Percentiles rank a stretch among this genome's conserved stretches.
Conservation (phyloP, 2,888 invertebrate genomes). For the Sinohyriopsis cumingii region DNA sequence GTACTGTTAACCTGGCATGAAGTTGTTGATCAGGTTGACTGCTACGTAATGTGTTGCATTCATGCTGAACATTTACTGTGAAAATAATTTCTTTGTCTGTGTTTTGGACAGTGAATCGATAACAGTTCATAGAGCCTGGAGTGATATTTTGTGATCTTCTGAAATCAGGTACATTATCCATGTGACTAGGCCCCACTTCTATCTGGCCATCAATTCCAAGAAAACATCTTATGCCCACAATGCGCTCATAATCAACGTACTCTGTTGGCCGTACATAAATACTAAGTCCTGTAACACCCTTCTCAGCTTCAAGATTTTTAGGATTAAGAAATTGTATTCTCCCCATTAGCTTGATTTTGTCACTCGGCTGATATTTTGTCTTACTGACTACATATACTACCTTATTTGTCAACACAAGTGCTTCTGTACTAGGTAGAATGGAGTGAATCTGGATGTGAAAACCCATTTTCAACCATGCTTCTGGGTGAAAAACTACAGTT, state of each 20-base stretch:
- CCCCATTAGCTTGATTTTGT: slow-evolving; percentile 47
- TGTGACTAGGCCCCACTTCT: slow-evolving; percentile 45
- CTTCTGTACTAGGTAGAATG: slow-evolving; percentile 60
- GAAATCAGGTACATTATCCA: slow-evolving; percentile 38
- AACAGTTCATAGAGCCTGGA: slow-evolving; percentile 56
- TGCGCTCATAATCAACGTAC: slow-evolving; percentile 56
- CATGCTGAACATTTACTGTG: slow-evolving; percentile 51
- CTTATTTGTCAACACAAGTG: slow-evolving; percentile 50
- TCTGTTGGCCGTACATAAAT: slow-evolving; percentile 56
- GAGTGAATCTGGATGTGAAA: slow-evolving; percentile 59
- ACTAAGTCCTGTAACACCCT: slow-evolving; percentile 52
- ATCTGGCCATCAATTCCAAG: slow-evolving; percentile 58
- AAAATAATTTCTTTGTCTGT: slow-evolving; percentile 47
- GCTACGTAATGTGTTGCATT: slow-evolving; percentile 59
- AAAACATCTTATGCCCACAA: slow-evolving; percentile 59
- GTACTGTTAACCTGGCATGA: slow-evolving; percentile 42
- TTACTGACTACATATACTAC: slow-evolving; percentile 60
- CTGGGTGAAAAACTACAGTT: slow-evolving; percentile 53
- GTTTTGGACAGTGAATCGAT: slow-evolving; percentile 56
- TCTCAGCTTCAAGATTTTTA: slow-evolving; percentile 40
- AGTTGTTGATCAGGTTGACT: slow-evolving; percentile 40
- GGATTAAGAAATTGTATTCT: slow-evolving; percentile 58
- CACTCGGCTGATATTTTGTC: slow-evolving; percentile 49
- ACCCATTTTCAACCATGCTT: slow-evolving; percentile 65
- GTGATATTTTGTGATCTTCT: slow-evolving; percentile 49